Evolutionary conservation across 2,797 vertebrate species (phyloP), one percentile per base, ranked within the genome.

Genomic region (Falco rusticolus): DNA sequence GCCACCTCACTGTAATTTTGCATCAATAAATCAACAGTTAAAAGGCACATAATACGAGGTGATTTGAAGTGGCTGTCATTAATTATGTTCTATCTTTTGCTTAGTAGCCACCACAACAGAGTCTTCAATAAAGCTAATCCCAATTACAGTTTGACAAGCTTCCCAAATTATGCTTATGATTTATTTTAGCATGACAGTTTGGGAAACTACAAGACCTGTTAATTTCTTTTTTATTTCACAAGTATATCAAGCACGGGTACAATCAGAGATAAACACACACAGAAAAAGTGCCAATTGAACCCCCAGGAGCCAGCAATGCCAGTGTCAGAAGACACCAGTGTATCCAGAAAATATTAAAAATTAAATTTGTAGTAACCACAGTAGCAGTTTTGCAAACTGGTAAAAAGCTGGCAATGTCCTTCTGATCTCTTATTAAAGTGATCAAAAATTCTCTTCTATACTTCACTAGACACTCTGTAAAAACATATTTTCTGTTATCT

Each of bases 41-140:
- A 95, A 95, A 96, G 45, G 93, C 83, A 95, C 74, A 90, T 90
- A 95, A 92, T 88, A 87, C 1, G 75, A 95, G 87, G 84, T 94
- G 93, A 88, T 82, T 91, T 86, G 91, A 93, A 96, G 87, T 94
- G 76, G 70, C 57, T 93, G 87, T 56, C 87, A 92, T 96, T 88
- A 95, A 94, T 96, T 93, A 94, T 41, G 39, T 82, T 78, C 74
- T 57, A 72, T 70, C 84, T 87, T 96, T 90, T 94, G 86, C 93
- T 93, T 91, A 94, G 87, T 91, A 94, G 91, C 95, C 87, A 96
- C 71, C 76, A 85, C 87, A 87, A 93, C 66, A 65, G 71, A 65
- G 71, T 75, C 93, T 85, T 91, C 93, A 96, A 94, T 96, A 95
- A 96, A 96, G 90, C 94, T 93, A 93, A 95, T 93, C 78, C 92